Percentiles rank a stretch among this genome's conserved stretches.
Evolutionary conservation across 1,140 invertebrate genomes (phyloP).

Genomic region (Drosophila ambigua): DNA sequence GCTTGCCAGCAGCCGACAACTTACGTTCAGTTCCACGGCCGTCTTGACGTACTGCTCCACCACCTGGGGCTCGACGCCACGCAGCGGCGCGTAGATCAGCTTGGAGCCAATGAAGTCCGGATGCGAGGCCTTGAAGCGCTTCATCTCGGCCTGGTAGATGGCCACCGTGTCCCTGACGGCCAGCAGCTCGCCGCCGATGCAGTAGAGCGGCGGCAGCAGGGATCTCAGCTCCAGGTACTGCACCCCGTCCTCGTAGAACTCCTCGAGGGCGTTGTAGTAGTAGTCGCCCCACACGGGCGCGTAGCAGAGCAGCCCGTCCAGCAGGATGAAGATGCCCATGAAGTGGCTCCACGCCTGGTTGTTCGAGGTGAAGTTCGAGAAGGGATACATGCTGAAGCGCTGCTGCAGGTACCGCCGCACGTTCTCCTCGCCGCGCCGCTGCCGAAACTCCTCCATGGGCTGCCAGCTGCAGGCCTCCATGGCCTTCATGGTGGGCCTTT

Average conservation of each 20-base stretch:
- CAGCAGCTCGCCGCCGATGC: constrained; percentile 86
- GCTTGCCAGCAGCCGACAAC: neutral
- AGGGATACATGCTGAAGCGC: constrained; percentile 65
- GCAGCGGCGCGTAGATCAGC: constrained; percentile 88
- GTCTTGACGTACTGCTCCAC: constrained; percentile 84
- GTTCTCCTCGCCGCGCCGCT: constrained; percentile 38
- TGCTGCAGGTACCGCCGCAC: constrained; percentile 34
- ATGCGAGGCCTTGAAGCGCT: constrained; percentile 85
- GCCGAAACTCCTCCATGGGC: constrained; percentile 85
- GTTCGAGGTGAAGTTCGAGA: constrained; percentile 85
- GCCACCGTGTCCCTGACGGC: constrained; percentile 84
- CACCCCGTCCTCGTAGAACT: constrained; percentile 90
- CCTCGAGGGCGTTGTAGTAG: constrained; percentile 88
- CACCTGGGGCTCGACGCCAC: constrained; percentile 78
- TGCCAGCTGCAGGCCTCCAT: constrained; percentile 85
- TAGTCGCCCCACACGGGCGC: constrained; percentile 89
- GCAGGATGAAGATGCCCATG: constrained; percentile 86
- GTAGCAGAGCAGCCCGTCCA: constrained; percentile 87
- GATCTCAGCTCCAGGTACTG: constrained; percentile 90
- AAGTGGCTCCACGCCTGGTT: constrained; percentile 89
- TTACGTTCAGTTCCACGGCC: constrained; percentile 48
- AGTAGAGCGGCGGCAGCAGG: constrained; percentile 86
- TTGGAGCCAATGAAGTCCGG: constrained; percentile 89
- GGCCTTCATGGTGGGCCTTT: constrained; percentile 58
- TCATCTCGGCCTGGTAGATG: constrained; percentile 86